Conservation (phyloP, 1,140 invertebrate genomes). For the Rhynchophorus ferrugineus region DNA sequence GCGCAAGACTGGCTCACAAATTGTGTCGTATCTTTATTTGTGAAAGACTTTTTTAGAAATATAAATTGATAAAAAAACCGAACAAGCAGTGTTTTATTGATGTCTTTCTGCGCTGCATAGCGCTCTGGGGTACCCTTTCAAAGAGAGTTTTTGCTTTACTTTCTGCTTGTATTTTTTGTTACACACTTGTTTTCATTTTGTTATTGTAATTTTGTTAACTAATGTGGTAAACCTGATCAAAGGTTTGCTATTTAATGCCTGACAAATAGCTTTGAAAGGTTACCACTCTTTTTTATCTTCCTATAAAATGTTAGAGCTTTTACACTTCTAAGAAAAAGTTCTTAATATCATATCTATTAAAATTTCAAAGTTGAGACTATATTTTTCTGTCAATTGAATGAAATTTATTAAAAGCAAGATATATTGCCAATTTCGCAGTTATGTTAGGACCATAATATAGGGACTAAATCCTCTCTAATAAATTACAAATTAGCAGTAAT, state of each 20-base stretch:
- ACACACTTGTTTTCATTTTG: conserved; percentile 8
- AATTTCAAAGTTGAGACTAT: too few species aligned
- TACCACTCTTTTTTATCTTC: conserved; percentile 11
- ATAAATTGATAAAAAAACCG: conserved; percentile 36
- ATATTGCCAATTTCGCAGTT: too few species aligned
- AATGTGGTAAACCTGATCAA: too few species aligned
- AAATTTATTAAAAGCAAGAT: too few species aligned
- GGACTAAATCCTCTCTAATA: too few species aligned
- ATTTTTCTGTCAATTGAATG: too few species aligned
- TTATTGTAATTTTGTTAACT: too few species aligned
- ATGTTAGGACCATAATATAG: too few species aligned
- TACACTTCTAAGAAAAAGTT: not conserved
- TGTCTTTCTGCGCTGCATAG: conserved; percentile 7
- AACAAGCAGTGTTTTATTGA: conserved; percentile 30
- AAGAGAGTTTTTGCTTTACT: conserved; percentile 12
- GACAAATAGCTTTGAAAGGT: conserved; percentile 13
- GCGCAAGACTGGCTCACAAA: conserved; percentile 36
- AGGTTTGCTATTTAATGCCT: conserved; percentile 1
- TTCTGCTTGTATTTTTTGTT: conserved; percentile 4
- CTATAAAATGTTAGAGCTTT: not conserved
- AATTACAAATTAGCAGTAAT: too few species aligned
- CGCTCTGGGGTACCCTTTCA: conserved; percentile 30
- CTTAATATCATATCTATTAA: not conserved
- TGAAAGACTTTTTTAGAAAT: conserved; percentile 40
- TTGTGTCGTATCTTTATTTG: conserved; percentile 38